Evolutionary conservation across 2,888 invertebrate genomes (phyloP), one percentile per base, ranked within the genome.

Genomic region (Amphipyra tragopoginis): DNA sequence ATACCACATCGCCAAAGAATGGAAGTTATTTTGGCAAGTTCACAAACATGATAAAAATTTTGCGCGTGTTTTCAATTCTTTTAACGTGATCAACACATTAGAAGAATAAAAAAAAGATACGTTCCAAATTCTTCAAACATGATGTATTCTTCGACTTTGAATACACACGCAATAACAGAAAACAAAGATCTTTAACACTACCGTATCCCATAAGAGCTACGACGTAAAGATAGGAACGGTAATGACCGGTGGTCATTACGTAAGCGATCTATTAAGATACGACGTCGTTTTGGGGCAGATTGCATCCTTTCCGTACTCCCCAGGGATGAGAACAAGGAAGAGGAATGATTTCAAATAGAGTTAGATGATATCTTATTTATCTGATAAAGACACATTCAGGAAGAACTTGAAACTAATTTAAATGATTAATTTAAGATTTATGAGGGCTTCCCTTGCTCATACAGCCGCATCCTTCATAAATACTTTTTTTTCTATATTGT

Each of bases 261-360:
- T 36, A 36, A 53, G 61, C 47, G 62, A 69, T 74, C 72, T 40
- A 78, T 78, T 78, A 49, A 56, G 79, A 78, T 78, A 74, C n/a
- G 34, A 13, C 9, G 0, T 48, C 34, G 9, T 58, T 75, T 77
- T 70, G 56, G 77, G 78, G 70, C 51, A 68, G 51, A 65, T 60
- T 55, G 50, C 13, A 36, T 42, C 13, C 10, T 66, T 64, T 42
- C 49, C 26, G 42, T 9, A 15, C 11, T 62, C 65, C 60, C 67
- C 10, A 1, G 48, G 60, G 79, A 54, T 7, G 38, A 33, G 36
- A 15, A 7, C 44, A 40, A 38, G 33, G 14, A 21, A 43, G 40
- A 48, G 21, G 10, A 44, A 51, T 14, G n/a, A 51, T 21, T 21
- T 1, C 14, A 1, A 44, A 34, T 40, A 14, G 10, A 48, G n/a